Percentiles rank a stretch among this genome's conserved stretches.
Conservation (phyloP, 2,888 invertebrate species). For the Phyto melanocephala region DNA sequence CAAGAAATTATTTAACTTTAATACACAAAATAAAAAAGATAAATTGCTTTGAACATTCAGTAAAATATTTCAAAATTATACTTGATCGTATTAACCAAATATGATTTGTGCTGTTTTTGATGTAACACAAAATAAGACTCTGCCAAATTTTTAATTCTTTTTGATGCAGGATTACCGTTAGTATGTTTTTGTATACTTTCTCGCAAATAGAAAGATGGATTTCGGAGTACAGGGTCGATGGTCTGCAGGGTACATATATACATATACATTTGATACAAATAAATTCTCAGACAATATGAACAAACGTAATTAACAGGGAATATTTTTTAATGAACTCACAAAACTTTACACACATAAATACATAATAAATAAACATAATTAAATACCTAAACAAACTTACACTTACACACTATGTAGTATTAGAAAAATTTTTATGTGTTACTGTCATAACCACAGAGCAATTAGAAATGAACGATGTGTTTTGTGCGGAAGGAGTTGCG, state of each 20-base stretch:
- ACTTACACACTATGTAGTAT: not conserved
- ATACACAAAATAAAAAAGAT: no score
- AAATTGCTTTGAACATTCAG: no score
- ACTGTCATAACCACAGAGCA: slow-evolving; percentile 52
- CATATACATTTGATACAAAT: not conserved
- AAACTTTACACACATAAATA: slow-evolving; percentile 23
- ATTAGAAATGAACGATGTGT: slow-evolving; percentile 37
- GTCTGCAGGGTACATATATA: not conserved
- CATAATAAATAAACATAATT: not conserved
- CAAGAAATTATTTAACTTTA: no score
- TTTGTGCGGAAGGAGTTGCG: not conserved
- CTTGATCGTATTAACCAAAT: no score
- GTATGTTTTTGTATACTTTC: no score
- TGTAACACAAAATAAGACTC: no score
- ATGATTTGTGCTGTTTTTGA: no score
- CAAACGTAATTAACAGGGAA: slow-evolving; percentile 46
- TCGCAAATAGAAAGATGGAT: no score
- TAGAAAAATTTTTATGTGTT: slow-evolving; percentile 31
- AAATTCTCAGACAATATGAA: slow-evolving; percentile 37
- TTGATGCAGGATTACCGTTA: no score
- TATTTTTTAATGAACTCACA: slow-evolving; percentile 50
- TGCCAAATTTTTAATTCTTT: no score
- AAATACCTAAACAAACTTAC: not conserved
- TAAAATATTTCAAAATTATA: no score
- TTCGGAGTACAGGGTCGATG: no score